Evolutionary conservation across 2,888 invertebrate genomes (phyloP).

Genomic region (Deilephila elpenor): DNA sequence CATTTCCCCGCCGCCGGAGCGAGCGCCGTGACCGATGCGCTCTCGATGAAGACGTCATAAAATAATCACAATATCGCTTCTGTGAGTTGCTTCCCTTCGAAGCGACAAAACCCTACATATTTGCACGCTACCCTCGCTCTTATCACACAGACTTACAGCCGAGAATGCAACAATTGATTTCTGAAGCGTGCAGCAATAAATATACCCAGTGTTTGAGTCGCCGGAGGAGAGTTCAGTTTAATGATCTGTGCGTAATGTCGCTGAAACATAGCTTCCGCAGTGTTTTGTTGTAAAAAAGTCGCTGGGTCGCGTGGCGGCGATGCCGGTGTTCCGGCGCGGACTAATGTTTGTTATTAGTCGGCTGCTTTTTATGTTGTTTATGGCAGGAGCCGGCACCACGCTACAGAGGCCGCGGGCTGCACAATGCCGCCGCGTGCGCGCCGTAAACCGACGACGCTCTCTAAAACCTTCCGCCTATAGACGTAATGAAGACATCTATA

Average conservation of each 20-base stretch:
- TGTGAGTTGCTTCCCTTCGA: conserved; percentile 34
- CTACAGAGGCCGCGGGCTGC: not conserved
- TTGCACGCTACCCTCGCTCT: not conserved
- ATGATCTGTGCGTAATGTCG: conserved; percentile 79
- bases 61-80: conserved; percentile 67
- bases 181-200: conserved; percentile 77
- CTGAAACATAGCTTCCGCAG: conserved; percentile 77
- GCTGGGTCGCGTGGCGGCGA: conserved; percentile 54
- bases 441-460: conserved; percentile 8
- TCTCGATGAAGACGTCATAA: conserved; percentile 78
- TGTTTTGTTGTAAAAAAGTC: conserved; percentile 78
- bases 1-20: conserved; percentile 54
- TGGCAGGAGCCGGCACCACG: conserved; percentile 34
- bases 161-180: conserved; percentile 60
- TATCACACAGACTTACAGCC: not conserved
- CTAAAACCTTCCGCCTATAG: conserved; percentile 17
- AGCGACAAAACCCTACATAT: not conserved
- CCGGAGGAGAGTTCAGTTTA: conserved; percentile 67
- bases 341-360: conserved; percentile 45
- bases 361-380: conserved; percentile 45
- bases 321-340: conserved; percentile 55
- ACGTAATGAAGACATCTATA: conserved; percentile 21
- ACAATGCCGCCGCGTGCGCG: conserved; percentile 12
- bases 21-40: conserved; percentile 54
- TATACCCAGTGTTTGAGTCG: conserved; percentile 69